Base-by-base conservation (phyloP, 2,113 vertebrate species). In the Turdus rufiventris region DNA sequence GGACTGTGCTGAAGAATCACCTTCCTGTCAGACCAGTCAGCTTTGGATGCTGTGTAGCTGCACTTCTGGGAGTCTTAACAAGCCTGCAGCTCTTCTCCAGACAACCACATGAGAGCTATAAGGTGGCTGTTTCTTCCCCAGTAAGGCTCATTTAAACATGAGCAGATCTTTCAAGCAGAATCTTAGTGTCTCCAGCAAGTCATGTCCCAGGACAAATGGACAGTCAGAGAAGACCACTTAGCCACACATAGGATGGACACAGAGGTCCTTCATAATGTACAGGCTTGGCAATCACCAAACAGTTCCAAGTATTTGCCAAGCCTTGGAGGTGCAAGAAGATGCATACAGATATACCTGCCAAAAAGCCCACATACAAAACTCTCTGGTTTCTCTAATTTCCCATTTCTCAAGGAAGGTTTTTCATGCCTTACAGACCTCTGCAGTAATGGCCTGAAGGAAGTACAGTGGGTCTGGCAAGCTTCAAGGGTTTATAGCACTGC, bases 381-480 rank as follows among this genome's bases (percentile, higher is more conserved):
- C 47, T 53, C 29, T 28, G 15, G 6, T 71, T 67, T 88, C 89
- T 62, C 77, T 88, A 19, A 75, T 60, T 28, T 42, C 58, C 17
- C 0, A 0, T 62, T 81, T 81, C 56, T 67, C 17, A 13, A 29
- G 34, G 43, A 54, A 54, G 24, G 12, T 43, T 63, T 75, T 89
- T 83, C 62, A 75, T 54, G 24, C 40, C 66, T 88, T 33, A 19
- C 60, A 94, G 80, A 53, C 14, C 53, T 89, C 78, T 79, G 48
- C 61, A 60, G 7, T 40, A 36, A 12, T 56, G 74, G 48, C 61
- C 43, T 7, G 9, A 81, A 89, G 50, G 61, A 89, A 93, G 62
- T 23, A 34, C 73, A 48, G 31, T 31, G 28, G 42, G 43, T 87
- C 85, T 89, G 87, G 88, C 65, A 85, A 84, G 40, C 57, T 81